Conservation (phyloP, 2,113 vertebrate genomes). For the Hydropotes inermis region DNA sequence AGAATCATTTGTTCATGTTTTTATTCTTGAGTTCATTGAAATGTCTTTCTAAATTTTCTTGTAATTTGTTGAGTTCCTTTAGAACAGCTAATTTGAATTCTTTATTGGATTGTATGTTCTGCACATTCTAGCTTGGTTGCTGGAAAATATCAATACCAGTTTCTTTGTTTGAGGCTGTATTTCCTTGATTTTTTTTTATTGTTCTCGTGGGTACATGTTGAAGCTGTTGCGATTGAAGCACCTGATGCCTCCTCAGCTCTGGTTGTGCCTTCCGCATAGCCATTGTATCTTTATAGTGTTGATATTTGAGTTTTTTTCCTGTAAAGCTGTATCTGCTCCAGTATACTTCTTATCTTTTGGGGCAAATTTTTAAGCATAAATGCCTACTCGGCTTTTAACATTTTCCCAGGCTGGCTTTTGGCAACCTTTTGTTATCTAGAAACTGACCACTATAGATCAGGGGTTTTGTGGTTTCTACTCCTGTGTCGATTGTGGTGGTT, state of each 20-base stretch:
- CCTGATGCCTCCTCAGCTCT: background rate
- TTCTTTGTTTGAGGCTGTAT: background rate
- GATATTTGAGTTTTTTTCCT: background rate
- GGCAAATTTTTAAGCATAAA: background rate
- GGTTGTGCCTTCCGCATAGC: background rate
- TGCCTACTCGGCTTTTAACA: background rate
- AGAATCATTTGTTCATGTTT: background rate
- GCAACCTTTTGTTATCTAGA: background rate
- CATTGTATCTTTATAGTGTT: background rate
- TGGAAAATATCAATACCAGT: background rate
- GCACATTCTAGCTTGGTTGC: background rate
- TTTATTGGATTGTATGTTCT: background rate
- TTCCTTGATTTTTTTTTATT: background rate
- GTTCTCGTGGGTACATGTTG: background rate
- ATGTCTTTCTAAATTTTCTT: background rate
- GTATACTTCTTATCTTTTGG: background rate
- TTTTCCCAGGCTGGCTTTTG: background rate
- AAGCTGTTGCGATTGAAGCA: background rate
- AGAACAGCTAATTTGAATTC: background rate
- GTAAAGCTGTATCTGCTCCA: background rate
- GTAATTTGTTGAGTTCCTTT: background rate
- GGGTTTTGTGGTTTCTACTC: background rate
- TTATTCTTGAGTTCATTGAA: background rate
- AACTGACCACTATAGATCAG: background rate
- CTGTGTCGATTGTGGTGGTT: background rate